Conservation (phyloP, 2,888 invertebrate species). For the Colostygia pectinataria region DNA sequence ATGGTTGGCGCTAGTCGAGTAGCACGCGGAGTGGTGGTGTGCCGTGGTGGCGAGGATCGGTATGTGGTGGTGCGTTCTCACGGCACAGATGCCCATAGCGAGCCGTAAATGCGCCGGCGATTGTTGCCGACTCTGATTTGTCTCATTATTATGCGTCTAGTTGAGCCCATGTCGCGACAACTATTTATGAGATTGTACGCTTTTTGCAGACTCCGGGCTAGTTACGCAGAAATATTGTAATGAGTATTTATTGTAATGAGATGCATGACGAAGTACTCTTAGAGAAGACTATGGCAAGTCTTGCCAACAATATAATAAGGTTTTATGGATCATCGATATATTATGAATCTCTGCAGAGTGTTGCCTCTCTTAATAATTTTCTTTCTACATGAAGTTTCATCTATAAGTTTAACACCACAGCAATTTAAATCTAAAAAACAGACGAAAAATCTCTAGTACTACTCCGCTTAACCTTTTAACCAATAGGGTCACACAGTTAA, state of each 20-base stretch:
- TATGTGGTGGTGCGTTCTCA: conserved; percentile 55
- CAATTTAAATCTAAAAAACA: too few relatives aligned
- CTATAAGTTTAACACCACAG: too few relatives aligned
- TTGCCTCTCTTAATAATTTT: too few relatives aligned
- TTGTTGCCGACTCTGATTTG: conserved; percentile 25
- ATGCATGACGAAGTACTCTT: not conserved
- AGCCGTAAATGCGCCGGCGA: conserved; percentile 9
- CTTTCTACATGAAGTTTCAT: too few relatives aligned
- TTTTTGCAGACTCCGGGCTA: conserved; percentile 5
- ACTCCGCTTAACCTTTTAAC: too few relatives aligned
- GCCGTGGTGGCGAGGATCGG: conserved; percentile 28
- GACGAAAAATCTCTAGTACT: too few relatives aligned
- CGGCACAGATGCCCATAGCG: conserved; percentile 73
- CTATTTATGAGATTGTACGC: conserved; percentile 9
- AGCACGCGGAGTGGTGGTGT: not conserved
- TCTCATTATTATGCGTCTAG: conserved; percentile 22
- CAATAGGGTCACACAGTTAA: too few relatives aligned
- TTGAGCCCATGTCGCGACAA: conserved; percentile 1
- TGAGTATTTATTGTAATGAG: not conserved
- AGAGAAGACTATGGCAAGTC: not conserved
- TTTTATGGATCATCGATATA: too few relatives aligned
- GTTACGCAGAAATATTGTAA: not conserved
- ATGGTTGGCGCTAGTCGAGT: conserved; percentile 1
- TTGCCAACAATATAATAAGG: too few relatives aligned
- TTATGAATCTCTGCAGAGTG: too few relatives aligned